Base-by-base conservation (phyloP, 2,797 vertebrate species). In the Falco novaeseelandiae region DNA sequence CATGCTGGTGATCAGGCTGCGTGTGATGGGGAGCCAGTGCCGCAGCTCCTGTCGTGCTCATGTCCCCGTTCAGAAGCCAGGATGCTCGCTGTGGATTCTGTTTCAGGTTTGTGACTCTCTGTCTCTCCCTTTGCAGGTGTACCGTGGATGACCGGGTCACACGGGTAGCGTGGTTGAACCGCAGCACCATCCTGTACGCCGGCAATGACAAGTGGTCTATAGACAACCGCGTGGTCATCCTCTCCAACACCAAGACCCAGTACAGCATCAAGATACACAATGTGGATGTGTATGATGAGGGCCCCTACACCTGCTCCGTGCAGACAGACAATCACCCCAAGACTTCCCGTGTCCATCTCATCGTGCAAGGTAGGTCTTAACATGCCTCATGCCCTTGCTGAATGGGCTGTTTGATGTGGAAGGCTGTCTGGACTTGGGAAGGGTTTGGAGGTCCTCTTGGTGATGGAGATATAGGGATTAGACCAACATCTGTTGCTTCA, bases 241-340 rank as follows among this genome's bases (percentile, higher is more conserved):
- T 99, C 96, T 99, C 99, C 97, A 99, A 99, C 95, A 99, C 98
- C 12, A 98, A 98, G 74, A 99, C 99, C 29, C 99, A 99, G 96
- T 99, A 99, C 98, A 99, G 99, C 98, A 99, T 99, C 98, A 98
- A 98, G 98, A 99, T 99, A 96, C 98, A 99, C 90, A 99, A 99
- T 0, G 99, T 99, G 74, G 99, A 99, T 11, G 89, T 99, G 15
- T 99, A 99, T 0, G 99, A 99, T 3, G 99, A 99, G 89, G 99
- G 99, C 6, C 99, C 99, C 3, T 99, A 99, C 23, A 99, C 99
- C 78, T 99, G 99, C 98, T 99, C 99, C 0, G 99, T 99, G 96
- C 99, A 99, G 97, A 99, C 99, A 32, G 99, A 99, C 98, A 99
- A 99, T 98, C 99, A 99, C 85, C 99, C 99, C 84, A 99, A 99